These are phyloP conservation scores for Biston betularia DNA, from an alignment of 2,888 invertebrate species.

Conservation along the genomic window DNA sequence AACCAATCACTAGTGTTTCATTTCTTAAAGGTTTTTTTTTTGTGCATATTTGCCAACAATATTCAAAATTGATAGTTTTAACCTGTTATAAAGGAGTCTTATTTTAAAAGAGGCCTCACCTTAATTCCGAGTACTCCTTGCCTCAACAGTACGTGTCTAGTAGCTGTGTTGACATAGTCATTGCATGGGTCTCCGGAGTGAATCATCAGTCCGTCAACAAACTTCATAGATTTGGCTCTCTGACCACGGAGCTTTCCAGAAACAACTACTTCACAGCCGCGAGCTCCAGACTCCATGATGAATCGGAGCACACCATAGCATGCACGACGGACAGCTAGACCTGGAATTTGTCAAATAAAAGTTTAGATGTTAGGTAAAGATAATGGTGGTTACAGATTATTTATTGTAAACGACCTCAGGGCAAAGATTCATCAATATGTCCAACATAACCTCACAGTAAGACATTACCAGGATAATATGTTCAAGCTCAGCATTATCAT, in stretches of 20 bases:
- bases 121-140: conserved; percentile 93
- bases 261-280: conserved; percentile 99
- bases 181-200: conserved; percentile 99
- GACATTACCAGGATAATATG: no score
- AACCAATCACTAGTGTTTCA: no score
- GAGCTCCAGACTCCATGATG: conserved; percentile 99
- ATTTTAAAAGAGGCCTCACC: conserved; percentile 77
- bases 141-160: conserved; percentile 98
- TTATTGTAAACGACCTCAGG: no score
- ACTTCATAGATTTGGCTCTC: conserved; percentile 99
- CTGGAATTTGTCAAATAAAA: conserved; percentile 51
- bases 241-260: conserved; percentile 99
- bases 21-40: no score
- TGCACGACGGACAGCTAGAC: conserved; percentile 93
- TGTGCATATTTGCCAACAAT: no score
- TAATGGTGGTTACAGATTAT: no score
- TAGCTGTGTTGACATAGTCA: conserved; percentile 99
- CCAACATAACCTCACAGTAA: no score
- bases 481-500: no score
- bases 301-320: conserved; percentile 99
- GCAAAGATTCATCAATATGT: no score
- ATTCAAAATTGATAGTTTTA: no score
- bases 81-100: no score
- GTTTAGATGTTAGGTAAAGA: no score
- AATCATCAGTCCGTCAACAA: conserved; percentile 99